Evolutionary conservation across 2,888 invertebrate genomes (phyloP).

Genomic region (Campoplex capitator): DNA sequence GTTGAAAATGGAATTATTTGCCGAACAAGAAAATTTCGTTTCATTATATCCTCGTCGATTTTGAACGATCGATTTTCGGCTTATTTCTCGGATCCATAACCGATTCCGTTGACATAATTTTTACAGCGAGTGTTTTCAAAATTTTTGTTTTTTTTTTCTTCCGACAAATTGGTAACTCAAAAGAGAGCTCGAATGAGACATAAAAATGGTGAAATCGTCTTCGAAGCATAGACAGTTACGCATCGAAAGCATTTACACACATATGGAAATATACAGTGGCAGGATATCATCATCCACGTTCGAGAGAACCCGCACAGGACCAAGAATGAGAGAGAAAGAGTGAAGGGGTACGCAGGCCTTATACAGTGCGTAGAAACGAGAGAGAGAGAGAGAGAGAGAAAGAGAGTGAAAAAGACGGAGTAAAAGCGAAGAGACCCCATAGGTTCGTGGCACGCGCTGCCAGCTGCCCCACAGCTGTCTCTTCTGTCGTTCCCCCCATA

Average conservation of each 20-base stretch:
- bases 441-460: conserved; percentile 84
- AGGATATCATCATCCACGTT: conserved; percentile 77
- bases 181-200: not conserved
- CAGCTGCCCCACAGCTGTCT: conserved; percentile 85
- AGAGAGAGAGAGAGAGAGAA: conserved; percentile 55
- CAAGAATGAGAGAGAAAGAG: conserved; percentile 38
- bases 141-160: no score
- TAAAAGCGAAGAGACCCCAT: conserved; percentile 81
- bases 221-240: conserved; percentile 53
- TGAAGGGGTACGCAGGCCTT: conserved; percentile 32
- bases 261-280: conserved; percentile 58
- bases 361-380: conserved; percentile 30
- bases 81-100: not conserved
- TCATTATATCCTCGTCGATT: not conserved
- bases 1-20: not conserved
- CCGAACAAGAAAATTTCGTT: not conserved
- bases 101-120: not conserved
- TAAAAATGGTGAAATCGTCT: conserved; percentile 18
- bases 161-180: not conserved
- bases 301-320: conserved; percentile 65
- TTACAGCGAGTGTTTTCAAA: not conserved
- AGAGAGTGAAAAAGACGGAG: conserved; percentile 52
- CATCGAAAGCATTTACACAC: conserved; percentile 1
- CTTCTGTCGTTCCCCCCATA: conserved; percentile 66
- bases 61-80: not conserved